Percentiles rank a stretch among this genome's conserved stretches.
phyloP scores from a whole-genome alignment of 2,888 invertebrate species.

The Lypha dubia region DNA sequence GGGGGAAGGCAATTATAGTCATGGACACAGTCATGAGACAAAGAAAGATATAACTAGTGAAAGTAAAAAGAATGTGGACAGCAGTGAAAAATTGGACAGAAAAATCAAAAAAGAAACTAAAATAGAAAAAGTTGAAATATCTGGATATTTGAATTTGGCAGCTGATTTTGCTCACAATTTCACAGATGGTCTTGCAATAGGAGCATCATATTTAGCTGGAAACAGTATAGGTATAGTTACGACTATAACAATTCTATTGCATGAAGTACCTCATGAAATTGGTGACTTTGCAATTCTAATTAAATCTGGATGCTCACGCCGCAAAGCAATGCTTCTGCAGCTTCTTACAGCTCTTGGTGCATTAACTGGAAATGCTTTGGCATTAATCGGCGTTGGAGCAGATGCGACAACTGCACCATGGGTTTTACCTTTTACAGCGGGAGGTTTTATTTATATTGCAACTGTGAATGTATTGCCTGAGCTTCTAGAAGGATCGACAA shows the following conservation, averaged over 20 bases:
- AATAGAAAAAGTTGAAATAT: constrained; percentile 87
- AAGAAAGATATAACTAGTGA: constrained; percentile 72
- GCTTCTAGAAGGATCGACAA: constrained; percentile 93
- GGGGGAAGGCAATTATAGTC: constrained; percentile 86
- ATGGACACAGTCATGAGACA: constrained; percentile 77
- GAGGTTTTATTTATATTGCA: constrained; percentile 99
- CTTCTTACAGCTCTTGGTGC: constrained; percentile 97
- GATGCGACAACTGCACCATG: constrained; percentile 90
- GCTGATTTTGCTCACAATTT: constrained; percentile 99
- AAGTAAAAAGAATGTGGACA: constrained; percentile 54
- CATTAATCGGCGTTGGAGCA: constrained; percentile 90
- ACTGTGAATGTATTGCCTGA: constrained; percentile 99
- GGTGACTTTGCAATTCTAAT: constrained; percentile 99
- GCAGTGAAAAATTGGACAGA: constrained; percentile 76
- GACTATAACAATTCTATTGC: constrained; percentile 96
- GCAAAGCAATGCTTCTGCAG: constrained; percentile 97
- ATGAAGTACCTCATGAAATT: constrained; percentile 99
- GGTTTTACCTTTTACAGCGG: constrained; percentile 98
- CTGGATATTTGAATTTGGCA: constrained; percentile 96
- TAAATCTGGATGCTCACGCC: constrained; percentile 96
- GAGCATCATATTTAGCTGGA: constrained; percentile 97
- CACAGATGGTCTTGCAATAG: constrained; percentile 99
- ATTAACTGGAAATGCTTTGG: constrained; percentile 94
- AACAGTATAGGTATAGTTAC: constrained; percentile 94
- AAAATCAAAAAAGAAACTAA: constrained; percentile 79